Evolutionary conservation across 92 coral and sea anemone species (phyloP), one percentile per base, ranked within the genome.

Genomic region (Pocillopora grandis): DNA sequence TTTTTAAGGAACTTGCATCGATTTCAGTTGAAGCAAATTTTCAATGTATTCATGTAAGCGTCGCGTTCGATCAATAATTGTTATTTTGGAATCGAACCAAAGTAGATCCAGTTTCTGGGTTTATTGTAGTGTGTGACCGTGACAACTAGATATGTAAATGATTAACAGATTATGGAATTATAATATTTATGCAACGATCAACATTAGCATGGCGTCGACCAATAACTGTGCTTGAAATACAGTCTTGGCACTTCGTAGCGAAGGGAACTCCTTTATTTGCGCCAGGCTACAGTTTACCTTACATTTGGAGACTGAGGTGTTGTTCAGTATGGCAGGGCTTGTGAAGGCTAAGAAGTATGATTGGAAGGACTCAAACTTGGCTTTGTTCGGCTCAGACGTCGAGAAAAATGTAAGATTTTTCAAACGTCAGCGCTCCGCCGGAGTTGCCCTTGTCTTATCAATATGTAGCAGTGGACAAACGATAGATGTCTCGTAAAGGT

Each of bases 281-380:
- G 70, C 59, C 36, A 36, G 57, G 52, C 52, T 33, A 27, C 21
- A 56, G 65, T 19, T 65, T 69, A 55, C 63, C 35, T 57, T 17
- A 13, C 58, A 71, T 68, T 35, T 57, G 37, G 36, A 21, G 36
- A 5, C 66, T 18, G 55, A 63, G 56, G 59, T 49, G 62, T 58
- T 18, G 68, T 42, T 42, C 52, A 42, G 74, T 64, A 95, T 95
- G 98, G 31, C 95, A 60, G 98, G 98, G 7, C 88, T 91, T n/a
- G 90, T 85, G 17, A 95, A 95, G 86, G 86, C 95, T n/a, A 93
- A 93, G 85, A 89, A 93, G 67, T 84, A 76, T 58, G 91, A 93
- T 74, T 88, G 94, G 94, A 92, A 95, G 86, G 98, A 95, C 80
- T 72, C 94, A 52, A 95, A 95, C 86, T 75, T 95, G 84, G 97